Evolutionary conservation across 2,797 vertebrate species (phyloP).

Genomic region (Amazonetta brasiliensis): DNA sequence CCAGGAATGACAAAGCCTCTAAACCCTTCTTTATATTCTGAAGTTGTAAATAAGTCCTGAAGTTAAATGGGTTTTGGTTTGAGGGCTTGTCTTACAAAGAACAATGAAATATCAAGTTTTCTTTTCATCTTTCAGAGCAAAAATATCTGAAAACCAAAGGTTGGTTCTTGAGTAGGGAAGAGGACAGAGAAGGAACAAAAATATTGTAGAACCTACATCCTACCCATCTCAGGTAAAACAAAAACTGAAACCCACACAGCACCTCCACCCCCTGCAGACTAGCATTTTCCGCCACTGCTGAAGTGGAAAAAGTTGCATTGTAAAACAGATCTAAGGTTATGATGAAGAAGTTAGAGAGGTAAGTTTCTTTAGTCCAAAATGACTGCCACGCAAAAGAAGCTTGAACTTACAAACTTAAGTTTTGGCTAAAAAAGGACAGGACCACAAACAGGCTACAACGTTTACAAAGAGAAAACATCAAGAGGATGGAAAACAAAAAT

Average conservation of each 20-base stretch:
- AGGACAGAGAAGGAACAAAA: neutral
- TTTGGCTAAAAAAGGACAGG: neutral
- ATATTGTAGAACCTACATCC: neutral
- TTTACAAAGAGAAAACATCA: neutral
- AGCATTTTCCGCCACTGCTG: neutral
- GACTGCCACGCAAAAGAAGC: neutral
- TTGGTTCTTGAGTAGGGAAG: neutral
- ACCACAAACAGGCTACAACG: neutral
- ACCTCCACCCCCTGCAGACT: neutral
- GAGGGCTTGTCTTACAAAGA: neutral
- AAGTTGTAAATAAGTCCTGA: constrained; percentile 41
- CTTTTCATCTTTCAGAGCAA: neutral
- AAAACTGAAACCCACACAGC: neutral
- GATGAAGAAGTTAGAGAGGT: neutral
- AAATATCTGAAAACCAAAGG: constrained; percentile 8
- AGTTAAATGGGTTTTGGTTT: constrained; percentile 53
- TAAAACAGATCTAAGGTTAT: neutral
- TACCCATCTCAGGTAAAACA: neutral
- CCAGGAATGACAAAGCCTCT: constrained; percentile 43
- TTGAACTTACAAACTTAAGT: neutral
- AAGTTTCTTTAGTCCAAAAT: neutral
- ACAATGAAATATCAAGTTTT: neutral
- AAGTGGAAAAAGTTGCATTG: neutral
- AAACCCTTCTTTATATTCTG: constrained; percentile 34
- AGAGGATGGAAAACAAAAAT: neutral